phyloP scores from a whole-genome alignment of 53 echinoderm and acorn worm species.

The Crossaster papposus region DNA sequence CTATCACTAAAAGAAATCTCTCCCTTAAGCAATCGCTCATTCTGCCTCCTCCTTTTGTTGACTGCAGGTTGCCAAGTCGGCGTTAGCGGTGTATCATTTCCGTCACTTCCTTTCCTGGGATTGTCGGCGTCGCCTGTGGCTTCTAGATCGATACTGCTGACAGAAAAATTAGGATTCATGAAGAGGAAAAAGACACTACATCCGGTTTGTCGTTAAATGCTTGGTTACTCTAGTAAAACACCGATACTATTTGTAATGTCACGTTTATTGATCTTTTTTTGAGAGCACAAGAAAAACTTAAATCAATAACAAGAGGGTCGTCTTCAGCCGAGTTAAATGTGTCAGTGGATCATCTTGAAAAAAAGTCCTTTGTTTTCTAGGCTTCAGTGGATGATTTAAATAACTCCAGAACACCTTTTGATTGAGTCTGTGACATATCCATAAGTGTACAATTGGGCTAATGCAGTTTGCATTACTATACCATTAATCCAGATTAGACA shows the following conservation, averaged over 20 bases:
- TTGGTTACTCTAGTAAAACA: not conserved
- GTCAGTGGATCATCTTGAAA: not conserved
- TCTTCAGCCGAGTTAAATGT: not conserved
- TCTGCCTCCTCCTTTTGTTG: not conserved
- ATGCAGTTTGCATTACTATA: too few relatives aligned
- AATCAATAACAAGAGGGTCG: not conserved
- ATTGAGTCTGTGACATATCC: too few relatives aligned
- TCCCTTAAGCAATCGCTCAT: too few relatives aligned
- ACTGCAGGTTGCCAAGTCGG: not conserved
- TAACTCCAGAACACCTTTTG: too few relatives aligned
- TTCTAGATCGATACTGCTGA: not conserved
- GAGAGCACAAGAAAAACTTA: not conserved
- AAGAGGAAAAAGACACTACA: not conserved
- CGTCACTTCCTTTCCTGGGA: not conserved
- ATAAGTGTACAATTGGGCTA: too few relatives aligned
- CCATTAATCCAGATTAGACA: too few relatives aligned
- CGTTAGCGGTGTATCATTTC: not conserved
- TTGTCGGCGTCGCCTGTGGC: not conserved
- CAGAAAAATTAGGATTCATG: not conserved
- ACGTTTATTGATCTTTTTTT: not conserved
- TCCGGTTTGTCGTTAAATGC: not conserved
- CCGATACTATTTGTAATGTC: not conserved
- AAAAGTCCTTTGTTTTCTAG: not conserved
- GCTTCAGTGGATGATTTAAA: too few relatives aligned
- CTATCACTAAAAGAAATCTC: too few relatives aligned